A percentile compares a stretch with the other conserved stretches of the same genome.
Conservation (phyloP, 2,113 vertebrate genomes). For the Odontophorus gujanensis region DNA sequence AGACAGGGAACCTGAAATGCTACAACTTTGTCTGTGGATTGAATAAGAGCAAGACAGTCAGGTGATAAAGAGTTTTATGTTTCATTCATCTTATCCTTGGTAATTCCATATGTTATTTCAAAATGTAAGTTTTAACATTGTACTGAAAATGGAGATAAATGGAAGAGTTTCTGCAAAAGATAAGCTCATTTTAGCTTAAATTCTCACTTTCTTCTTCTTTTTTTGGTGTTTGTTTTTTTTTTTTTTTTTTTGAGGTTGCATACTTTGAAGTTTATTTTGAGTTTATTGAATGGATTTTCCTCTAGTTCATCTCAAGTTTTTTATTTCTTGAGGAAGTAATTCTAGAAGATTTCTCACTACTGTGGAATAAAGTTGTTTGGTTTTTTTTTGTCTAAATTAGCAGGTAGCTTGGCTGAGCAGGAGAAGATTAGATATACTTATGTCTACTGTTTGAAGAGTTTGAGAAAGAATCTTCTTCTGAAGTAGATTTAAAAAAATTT, state of each 20-base stretch:
- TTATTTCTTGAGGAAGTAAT: background rate
- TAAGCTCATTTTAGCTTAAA: background rate
- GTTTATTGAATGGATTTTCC: background rate
- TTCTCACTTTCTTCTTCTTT: background rate
- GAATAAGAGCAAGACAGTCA: background rate
- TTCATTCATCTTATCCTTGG: background rate
- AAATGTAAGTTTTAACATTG: background rate
- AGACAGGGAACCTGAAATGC: background rate
- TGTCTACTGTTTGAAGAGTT: background rate
- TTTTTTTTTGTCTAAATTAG: background rate
- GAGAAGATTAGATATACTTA: background rate
- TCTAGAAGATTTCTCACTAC: background rate
- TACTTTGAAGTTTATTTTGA: background rate
- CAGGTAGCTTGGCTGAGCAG: background rate
- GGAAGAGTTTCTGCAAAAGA: background rate
- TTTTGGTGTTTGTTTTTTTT: background rate
- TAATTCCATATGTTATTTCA: background rate
- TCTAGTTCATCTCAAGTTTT: background rate
- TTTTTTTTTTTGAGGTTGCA: background rate
- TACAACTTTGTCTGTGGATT: background rate
- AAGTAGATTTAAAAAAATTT: background rate
- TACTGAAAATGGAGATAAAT: background rate
- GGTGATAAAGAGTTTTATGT: background rate
- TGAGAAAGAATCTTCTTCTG: background rate
- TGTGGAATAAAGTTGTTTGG: background rate